These are phyloP conservation scores for Cercopithecus mitis DNA, from an alignment of 2,797 vertebrate genomes.

Conservation along the genomic window DNA sequence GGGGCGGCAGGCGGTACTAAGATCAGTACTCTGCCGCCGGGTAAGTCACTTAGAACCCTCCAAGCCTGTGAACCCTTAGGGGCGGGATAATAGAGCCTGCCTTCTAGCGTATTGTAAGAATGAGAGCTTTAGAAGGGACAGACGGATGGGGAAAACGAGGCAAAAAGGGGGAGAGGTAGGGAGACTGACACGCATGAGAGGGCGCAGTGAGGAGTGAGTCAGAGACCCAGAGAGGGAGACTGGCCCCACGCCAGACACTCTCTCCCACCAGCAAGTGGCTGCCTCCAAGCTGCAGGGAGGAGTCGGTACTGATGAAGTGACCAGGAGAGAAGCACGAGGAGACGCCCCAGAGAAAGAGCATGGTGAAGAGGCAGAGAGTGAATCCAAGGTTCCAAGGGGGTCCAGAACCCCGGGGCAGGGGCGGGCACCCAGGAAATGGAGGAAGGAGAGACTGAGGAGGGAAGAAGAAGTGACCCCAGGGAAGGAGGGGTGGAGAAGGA, in stretches of 20 bases:
- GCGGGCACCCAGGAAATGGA: background rate
- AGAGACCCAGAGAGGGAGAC: background rate
- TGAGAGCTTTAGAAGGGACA: background rate
- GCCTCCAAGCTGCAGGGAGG: background rate
- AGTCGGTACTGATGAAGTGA: background rate
- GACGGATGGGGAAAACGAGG: background rate
- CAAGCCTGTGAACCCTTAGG: background rate
- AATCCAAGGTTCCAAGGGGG: background rate
- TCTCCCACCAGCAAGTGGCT: background rate
- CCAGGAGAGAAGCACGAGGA: background rate
- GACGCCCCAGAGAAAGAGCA: background rate
- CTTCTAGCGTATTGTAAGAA: background rate
- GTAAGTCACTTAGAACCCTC: background rate
- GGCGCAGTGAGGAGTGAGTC: background rate
- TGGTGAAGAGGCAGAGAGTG: background rate
- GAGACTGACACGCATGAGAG: background rate
- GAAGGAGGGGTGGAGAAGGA: background rate
- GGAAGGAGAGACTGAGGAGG: background rate
- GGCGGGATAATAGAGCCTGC: background rate
- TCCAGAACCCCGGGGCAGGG: background rate
- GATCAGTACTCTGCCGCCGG: accelerated
- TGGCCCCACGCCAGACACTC: background rate
- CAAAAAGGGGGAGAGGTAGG: background rate
- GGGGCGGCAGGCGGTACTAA: accelerated
- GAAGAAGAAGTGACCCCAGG: background rate